These are phyloP conservation scores for Cryptus armator DNA, from an alignment of 2,888 invertebrate species.

Conservation along the genomic window DNA sequence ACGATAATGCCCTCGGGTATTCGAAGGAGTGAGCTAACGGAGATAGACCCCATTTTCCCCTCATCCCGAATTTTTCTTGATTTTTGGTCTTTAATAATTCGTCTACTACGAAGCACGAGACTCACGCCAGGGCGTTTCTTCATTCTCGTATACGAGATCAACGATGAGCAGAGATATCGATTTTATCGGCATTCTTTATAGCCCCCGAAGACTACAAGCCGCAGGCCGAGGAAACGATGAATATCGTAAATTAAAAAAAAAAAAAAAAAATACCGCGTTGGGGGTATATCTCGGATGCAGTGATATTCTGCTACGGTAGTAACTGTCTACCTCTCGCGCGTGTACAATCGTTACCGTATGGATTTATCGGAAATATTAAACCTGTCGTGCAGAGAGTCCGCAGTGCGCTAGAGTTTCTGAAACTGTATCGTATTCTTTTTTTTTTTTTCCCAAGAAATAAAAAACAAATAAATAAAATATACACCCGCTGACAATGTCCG, in stretches of 20 bases:
- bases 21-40: conserved; percentile 26
- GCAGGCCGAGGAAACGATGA: conserved; percentile 29
- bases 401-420: neutral
- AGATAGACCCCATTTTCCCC: neutral
- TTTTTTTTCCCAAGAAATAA: neutral
- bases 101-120: neutral
- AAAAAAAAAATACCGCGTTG: neutral
- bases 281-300: neutral
- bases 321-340: neutral
- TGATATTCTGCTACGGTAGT: neutral
- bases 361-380: conserved; percentile 19
- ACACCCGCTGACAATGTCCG: conserved; percentile 14
- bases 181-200: conserved; percentile 33
- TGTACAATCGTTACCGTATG: conserved; percentile 4
- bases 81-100: neutral
- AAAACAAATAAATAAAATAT: neutral
- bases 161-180: conserved; percentile 15
- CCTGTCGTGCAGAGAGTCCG: neutral
- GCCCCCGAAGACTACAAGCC: conserved; percentile 15
- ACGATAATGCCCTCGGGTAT: conserved; percentile 72
- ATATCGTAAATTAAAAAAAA: conserved; percentile 28
- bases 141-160: neutral
- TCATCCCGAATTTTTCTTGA: conserved; percentile 6
- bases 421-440: conserved; percentile 13
- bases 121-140: neutral